Percentiles rank a stretch among this genome's conserved stretches.
phyloP scores from a whole-genome alignment of 2,888 invertebrate species.

The Peribatodes rhomboidaria region DNA sequence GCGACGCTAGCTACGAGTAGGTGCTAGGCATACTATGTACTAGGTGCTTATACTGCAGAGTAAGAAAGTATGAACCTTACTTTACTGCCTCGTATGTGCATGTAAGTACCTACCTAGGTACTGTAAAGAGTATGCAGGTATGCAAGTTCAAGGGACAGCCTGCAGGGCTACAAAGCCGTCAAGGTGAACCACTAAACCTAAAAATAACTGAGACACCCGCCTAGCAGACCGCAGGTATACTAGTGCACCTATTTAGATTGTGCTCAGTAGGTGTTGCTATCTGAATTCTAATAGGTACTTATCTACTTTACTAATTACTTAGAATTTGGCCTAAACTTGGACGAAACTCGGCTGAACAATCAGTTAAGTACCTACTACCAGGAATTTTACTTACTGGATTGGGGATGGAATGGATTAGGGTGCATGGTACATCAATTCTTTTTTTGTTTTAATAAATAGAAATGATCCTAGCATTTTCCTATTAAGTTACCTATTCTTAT shows the following conservation, averaged over 20 bases:
- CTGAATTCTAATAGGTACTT: too few species aligned
- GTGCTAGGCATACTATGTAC: not conserved
- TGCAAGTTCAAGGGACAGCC: conserved; percentile 55
- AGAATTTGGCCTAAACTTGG: too few species aligned
- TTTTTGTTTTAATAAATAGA: too few species aligned
- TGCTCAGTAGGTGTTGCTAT: too few species aligned
- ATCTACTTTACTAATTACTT: too few species aligned
- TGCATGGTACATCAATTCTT: too few species aligned
- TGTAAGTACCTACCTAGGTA: not conserved
- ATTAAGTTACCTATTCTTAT: too few species aligned
- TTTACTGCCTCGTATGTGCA: not conserved
- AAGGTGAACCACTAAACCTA: conserved; percentile 73
- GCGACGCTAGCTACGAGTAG: conserved; percentile 5
- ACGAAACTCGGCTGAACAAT: too few species aligned
- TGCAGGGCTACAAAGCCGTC: conserved; percentile 58
- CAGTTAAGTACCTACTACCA: not conserved
- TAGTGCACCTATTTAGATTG: not conserved
- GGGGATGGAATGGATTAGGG: too few species aligned
- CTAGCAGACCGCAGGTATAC: conserved; percentile 29
- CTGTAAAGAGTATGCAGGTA: conserved; percentile 20
- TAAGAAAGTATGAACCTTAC: not conserved
- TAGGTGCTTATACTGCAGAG: not conserved
- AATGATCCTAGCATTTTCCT: too few species aligned
- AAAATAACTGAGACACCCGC: conserved; percentile 68
- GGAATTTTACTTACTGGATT: too few species aligned